phyloP scores from a whole-genome alignment of 2,888 invertebrate species.

The Tenthredo livida region DNA sequence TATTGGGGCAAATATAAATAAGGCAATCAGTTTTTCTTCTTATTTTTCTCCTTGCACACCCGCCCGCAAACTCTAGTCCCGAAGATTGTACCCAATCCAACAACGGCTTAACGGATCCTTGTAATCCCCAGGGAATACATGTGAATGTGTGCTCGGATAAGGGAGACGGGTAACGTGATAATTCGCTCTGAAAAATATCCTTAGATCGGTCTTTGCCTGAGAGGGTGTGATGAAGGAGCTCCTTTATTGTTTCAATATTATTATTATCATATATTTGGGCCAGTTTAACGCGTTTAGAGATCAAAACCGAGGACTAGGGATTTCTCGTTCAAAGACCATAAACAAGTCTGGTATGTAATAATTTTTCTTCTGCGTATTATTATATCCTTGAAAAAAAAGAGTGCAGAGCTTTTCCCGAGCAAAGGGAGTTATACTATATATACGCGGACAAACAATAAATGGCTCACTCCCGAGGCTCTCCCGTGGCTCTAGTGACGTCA shows the following conservation, averaged over 20 bases:
- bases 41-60: slow-evolving; percentile 6
- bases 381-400: neutral
- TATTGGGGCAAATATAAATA: slow-evolving; percentile 73
- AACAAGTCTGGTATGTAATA: slow-evolving; percentile 2
- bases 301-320: neutral
- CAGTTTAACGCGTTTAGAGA: neutral
- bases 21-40: slow-evolving; percentile 67
- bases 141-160: slow-evolving; percentile 63
- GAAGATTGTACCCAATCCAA: slow-evolving; percentile 64
- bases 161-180: slow-evolving; percentile 60
- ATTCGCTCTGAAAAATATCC: slow-evolving; percentile 70
- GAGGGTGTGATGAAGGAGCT: slow-evolving; percentile 1
- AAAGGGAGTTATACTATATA: slow-evolving; percentile 1
- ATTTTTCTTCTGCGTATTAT: slow-evolving; percentile 7
- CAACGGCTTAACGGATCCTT: slow-evolving; percentile 73
- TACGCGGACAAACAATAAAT: slow-evolving; percentile 62
- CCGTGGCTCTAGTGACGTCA: slow-evolving; percentile 60
- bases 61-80: slow-evolving; percentile 53
- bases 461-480: slow-evolving; percentile 50
- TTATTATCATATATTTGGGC: neutral
- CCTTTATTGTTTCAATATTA: neutral
- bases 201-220: slow-evolving; percentile 64
- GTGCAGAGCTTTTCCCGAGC: neutral
- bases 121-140: slow-evolving; percentile 73
- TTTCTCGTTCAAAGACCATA: neutral